Evolutionary conservation across 2,888 invertebrate genomes (phyloP), one percentile per base, ranked within the genome.

Genomic region (Apotomis turbidana): DNA sequence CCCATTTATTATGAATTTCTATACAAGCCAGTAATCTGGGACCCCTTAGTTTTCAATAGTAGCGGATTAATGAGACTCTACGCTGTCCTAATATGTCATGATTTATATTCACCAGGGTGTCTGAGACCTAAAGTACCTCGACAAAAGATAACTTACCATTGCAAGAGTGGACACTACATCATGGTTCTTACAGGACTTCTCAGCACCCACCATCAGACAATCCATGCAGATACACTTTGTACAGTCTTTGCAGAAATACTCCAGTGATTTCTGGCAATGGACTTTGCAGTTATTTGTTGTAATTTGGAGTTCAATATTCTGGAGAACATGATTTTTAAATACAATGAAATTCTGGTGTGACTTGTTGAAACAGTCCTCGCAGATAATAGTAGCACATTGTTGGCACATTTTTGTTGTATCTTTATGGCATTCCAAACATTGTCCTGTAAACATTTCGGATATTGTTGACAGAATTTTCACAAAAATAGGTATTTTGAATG

Each of bases 131-230:
- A 27, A 27, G 27, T 27, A 27, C 27, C 1, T 27, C 2, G 27
- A 27, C 27, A 27, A 41, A 41, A 8, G 9, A 49, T 10, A 15
- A 63, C 72, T 72, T 72, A 61, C 72, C 52, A 68, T 68, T 63
- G 68, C 72, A 59, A 15, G 3, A n/a, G 44, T 59, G 0, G 58
- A 27, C 36, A 68, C 58, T 4, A 72, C 58, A 68, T 68, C 15
- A 68, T 72, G 72, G 63, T 46, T 68, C n/a, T 72, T 72, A 52
- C 72, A 72, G 36, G 68, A 63, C n/a, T 58, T 63, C 46, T 72
- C 72, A 10, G 62, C 15, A 12, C 58, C 68, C 12, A 72, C 52
- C 71, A 72, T 72, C 3, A 72, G 36, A 49, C 72, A 72, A 13
- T 72, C 62, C 46, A 62, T 68, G 15, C 72, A 72, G 5, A 63